Conservation (phyloP, 2,888 invertebrate genomes). For the Autographa gamma region DNA sequence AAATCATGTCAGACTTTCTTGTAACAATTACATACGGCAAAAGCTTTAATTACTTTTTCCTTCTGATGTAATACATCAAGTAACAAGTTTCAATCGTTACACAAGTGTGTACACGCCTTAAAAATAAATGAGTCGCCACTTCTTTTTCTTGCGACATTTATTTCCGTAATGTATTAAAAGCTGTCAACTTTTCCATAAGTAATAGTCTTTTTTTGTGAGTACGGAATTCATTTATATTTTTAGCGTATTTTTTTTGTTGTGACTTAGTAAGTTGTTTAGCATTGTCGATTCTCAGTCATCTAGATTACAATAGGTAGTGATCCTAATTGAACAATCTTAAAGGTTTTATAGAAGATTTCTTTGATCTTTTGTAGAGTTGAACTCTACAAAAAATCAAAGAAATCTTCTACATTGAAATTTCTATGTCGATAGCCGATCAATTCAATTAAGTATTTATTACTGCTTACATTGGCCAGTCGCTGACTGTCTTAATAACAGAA, state of each 20-base stretch:
- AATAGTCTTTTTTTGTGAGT: conserved; percentile 39
- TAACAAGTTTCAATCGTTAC: conserved; percentile 40
- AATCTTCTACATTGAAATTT: neutral
- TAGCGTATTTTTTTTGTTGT: too few species aligned
- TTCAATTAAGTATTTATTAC: too few species aligned
- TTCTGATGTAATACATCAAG: conserved; percentile 23
- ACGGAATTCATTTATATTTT: too few species aligned
- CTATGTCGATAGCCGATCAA: neutral
- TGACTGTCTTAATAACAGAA: neutral
- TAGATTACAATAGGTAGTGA: too few species aligned
- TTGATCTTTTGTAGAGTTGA: too few species aligned
- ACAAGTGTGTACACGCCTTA: conserved; percentile 51
- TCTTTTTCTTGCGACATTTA: conserved; percentile 53
- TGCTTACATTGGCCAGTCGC: too few species aligned
- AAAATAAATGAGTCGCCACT: conserved; percentile 45
- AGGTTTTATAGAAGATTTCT: too few species aligned
- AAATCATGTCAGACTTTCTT: neutral
- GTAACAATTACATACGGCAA: neutral
- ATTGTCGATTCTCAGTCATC: too few species aligned
- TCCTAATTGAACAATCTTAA: too few species aligned
- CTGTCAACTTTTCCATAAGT: too few species aligned
- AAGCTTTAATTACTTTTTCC: conserved; percentile 2
- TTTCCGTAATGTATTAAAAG: conserved; percentile 58
- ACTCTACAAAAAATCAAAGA: too few species aligned
- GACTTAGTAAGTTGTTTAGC: too few species aligned